Evolutionary conservation across 2,113 vertebrate species (phyloP).

Genomic region (Dasyprocta punctata): DNA sequence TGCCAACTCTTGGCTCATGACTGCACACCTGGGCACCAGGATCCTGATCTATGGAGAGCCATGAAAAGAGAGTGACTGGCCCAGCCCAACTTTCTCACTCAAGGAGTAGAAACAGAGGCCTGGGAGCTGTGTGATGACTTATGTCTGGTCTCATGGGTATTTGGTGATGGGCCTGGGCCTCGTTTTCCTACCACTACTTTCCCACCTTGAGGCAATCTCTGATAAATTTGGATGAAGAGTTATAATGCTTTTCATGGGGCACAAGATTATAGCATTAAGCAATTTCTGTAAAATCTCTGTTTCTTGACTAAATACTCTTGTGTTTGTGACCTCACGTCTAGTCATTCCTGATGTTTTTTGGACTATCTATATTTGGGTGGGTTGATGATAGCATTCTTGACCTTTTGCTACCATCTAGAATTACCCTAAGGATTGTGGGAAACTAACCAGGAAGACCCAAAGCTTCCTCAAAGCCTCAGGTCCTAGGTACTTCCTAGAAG

Average conservation of each 20-base stretch:
- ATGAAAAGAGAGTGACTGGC: too few species aligned
- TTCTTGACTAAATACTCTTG: neutral
- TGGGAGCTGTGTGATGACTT: neutral
- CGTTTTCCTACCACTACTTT: neutral
- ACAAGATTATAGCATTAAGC: neutral
- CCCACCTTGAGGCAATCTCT: neutral
- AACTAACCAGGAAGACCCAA: neutral
- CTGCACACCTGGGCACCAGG: neutral
- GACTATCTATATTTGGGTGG: neutral
- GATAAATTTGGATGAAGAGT: neutral
- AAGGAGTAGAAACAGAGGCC: neutral
- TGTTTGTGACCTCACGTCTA: neutral
- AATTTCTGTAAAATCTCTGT: neutral
- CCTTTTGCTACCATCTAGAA: neutral
- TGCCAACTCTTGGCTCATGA: neutral
- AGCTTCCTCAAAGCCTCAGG: neutral
- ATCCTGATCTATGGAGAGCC: neutral
- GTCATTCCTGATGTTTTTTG: neutral
- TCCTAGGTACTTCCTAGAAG: neutral
- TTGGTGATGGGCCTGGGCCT: neutral
- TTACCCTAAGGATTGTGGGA: neutral
- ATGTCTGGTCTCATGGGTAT: neutral
- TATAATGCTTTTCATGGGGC: neutral
- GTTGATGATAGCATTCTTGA: neutral
- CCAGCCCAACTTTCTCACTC: neutral